Evolutionary conservation across 2,888 invertebrate genomes (phyloP).

Genomic region (Macaria notata): DNA sequence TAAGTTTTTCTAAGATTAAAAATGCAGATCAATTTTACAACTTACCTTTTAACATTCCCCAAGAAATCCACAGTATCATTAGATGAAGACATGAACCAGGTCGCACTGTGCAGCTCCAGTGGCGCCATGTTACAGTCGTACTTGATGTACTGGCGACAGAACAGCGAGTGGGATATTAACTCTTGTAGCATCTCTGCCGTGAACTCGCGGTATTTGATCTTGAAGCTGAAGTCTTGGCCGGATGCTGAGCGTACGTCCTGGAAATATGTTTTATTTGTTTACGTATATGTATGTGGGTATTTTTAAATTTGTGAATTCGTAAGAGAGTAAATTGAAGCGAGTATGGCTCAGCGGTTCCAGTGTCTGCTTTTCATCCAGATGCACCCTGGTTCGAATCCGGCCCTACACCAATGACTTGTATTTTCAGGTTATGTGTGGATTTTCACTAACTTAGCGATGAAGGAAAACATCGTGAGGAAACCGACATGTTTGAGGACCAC

Average conservation of each 20-base stretch:
- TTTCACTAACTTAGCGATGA: too few relatives aligned
- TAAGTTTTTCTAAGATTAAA: too few relatives aligned
- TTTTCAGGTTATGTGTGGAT: too few relatives aligned
- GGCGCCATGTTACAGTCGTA: constrained; percentile 96
- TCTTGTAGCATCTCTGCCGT: constrained; percentile 95
- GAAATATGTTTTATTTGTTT: constrained; percentile 14
- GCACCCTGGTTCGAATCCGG: too few relatives aligned
- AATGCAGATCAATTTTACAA: not conserved
- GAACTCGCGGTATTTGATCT: constrained; percentile 94
- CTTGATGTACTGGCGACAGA: constrained; percentile 94
- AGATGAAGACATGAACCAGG: constrained; percentile 93
- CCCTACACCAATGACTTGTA: too few relatives aligned
- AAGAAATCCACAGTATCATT: constrained; percentile 91
- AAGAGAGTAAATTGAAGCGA: too few relatives aligned
- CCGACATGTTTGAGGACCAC: too few relatives aligned
- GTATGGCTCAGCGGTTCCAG: too few relatives aligned
- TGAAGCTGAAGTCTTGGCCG: constrained; percentile 91
- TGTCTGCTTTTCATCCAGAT: too few relatives aligned
- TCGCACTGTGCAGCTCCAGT: constrained; percentile 91
- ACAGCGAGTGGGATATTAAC: constrained; percentile 92
- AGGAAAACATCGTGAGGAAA: too few relatives aligned
- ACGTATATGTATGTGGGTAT: not conserved
- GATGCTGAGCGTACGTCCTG: constrained; percentile 90
- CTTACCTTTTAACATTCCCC: constrained; percentile 90
- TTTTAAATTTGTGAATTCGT: too few relatives aligned